These are phyloP conservation scores for Leucophenga varia DNA, from an alignment of 1,140 invertebrate species.

Conservation along the genomic window DNA sequence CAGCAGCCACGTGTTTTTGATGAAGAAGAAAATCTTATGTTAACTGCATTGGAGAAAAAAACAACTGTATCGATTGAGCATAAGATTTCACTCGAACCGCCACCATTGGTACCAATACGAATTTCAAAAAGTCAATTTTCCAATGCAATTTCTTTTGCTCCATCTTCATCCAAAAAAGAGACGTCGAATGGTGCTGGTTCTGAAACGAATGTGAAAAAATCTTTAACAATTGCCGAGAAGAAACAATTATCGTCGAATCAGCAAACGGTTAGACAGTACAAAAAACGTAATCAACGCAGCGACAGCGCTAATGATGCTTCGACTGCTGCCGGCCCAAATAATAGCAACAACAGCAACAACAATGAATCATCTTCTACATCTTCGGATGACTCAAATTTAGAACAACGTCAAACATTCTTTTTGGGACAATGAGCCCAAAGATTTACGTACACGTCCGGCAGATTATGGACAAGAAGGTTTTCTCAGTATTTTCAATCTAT, in stretches of 20 bases:
- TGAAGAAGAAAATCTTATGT: constrained; percentile 17
- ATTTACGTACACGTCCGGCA: constrained; percentile 26
- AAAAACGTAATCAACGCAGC: constrained; percentile 17
- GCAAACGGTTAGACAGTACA: constrained; percentile 13
- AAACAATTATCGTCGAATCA: not conserved
- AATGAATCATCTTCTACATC: constrained; percentile 28
- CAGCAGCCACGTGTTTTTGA: constrained; percentile 33
- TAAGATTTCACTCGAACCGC: too few species aligned
- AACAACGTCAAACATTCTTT: constrained; percentile 25
- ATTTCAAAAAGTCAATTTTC: too few species aligned
- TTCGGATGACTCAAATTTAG: constrained; percentile 39
- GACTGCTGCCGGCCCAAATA: not conserved
- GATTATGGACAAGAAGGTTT: constrained; percentile 50
- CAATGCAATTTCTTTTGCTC: too few species aligned
- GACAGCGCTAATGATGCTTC: constrained; percentile 4
- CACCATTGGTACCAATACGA: too few species aligned
- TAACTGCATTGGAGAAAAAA: not conserved
- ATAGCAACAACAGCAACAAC: constrained; percentile 2
- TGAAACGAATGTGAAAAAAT: not conserved
- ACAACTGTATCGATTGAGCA: not conserved
- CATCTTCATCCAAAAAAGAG: too few species aligned
- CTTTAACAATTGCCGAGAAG: not conserved
- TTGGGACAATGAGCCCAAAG: constrained; percentile 37
- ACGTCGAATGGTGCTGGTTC: too few species aligned
- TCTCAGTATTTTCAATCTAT: constrained; percentile 40